A percentile compares a stretch with the other conserved stretches of the same genome.
These are phyloP conservation scores for Electrophaes corylata DNA, from an alignment of 2,888 invertebrate genomes.

Conservation along the genomic window DNA sequence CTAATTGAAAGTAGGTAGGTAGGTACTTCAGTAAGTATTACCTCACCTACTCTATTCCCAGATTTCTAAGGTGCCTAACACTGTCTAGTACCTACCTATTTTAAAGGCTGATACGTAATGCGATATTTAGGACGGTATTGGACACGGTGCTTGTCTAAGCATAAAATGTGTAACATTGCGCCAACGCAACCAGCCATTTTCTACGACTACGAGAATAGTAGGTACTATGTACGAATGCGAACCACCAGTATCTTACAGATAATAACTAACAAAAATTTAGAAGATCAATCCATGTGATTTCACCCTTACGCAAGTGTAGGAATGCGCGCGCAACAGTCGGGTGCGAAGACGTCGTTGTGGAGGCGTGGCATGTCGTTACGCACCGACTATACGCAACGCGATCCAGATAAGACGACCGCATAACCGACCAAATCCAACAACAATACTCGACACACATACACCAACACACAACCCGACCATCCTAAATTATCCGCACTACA, in stretches of 20 bases:
- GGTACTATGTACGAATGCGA: background rate
- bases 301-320: conserved; percentile 61
- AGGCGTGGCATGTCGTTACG: conserved; percentile 77
- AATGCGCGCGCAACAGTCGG: conserved; percentile 77
- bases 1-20: no score
- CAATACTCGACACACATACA: conserved; percentile 18
- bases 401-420: conserved; percentile 59
- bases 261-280: conserved; percentile 13
- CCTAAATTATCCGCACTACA: conserved; percentile 15
- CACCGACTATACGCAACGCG: conserved; percentile 68
- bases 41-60: no score
- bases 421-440: conserved; percentile 48
- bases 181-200: no score
- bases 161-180: no score
- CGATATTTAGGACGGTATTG: no score
- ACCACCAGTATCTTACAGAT: background rate
- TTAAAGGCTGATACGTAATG: no score
- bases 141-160: no score
- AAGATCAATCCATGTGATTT: conserved; percentile 56
- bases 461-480: conserved; percentile 16
- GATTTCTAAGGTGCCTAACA: no score
- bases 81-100: no score
- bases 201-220: no score
- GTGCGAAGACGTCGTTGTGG: conserved; percentile 61
- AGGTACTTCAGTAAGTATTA: no score